Evolutionary conservation across 2,797 vertebrate genomes (phyloP).

Genomic region (Delichon dasypus): DNA sequence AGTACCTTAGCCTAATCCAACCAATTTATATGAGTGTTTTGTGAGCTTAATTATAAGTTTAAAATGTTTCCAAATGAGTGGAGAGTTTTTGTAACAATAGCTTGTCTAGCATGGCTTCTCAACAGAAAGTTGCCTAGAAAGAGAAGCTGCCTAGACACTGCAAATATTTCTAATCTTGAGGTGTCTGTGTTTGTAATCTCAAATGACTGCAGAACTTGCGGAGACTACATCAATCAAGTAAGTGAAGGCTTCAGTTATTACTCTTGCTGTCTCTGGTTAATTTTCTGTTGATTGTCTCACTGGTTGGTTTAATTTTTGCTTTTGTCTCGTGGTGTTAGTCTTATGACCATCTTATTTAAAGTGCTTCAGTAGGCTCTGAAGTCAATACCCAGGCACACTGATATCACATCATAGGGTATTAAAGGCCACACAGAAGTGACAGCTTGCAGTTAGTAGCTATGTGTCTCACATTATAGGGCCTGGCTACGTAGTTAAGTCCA

Average conservation of each 20-base stretch:
- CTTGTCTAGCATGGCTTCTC: background rate
- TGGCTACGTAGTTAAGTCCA: background rate
- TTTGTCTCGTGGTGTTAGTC: background rate
- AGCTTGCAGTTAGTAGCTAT: background rate
- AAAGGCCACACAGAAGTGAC: background rate
- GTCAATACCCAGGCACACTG: background rate
- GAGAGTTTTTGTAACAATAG: background rate
- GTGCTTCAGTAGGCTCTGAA: background rate
- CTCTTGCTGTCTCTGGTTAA: background rate
- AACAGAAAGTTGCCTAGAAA: background rate
- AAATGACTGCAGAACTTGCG: background rate
- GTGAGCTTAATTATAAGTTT: slow-evolving; percentile 7
- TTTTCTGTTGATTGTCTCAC: background rate
- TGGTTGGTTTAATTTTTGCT: background rate
- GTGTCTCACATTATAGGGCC: background rate
- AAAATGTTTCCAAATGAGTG: background rate
- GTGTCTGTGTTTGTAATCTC: background rate
- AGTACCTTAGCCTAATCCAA: background rate
- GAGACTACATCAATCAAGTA: background rate
- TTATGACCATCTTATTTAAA: background rate
- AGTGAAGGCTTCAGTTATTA: background rate
- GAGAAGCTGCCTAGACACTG: background rate
- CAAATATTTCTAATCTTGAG: background rate
- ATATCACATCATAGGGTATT: background rate
- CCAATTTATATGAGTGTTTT: background rate